Evolutionary conservation across 2,113 vertebrate species (phyloP).

Genomic region (Lota lota): DNA sequence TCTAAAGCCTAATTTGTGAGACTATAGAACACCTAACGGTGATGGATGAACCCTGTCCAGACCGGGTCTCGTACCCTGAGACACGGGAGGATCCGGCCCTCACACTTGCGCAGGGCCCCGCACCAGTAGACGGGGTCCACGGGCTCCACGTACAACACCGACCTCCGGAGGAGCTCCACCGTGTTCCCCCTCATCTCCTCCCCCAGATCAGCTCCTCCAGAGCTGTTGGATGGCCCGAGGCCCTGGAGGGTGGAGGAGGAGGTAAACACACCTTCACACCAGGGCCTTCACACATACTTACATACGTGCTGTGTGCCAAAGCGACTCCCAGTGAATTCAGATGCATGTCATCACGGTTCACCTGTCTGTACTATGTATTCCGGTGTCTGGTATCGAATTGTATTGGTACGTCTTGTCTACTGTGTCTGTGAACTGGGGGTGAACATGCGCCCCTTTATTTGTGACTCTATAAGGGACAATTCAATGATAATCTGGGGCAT

Average conservation of each 20-base stretch:
- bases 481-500: no score
- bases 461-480: no score
- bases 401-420: no score
- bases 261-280: not conserved
- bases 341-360: no score
- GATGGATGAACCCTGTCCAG: no score
- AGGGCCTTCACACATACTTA: not conserved
- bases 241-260: conserved; percentile 37
- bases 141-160: conserved; percentile 51
- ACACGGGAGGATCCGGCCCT: conserved; percentile 64
- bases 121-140: conserved; percentile 62
- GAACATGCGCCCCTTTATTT: no score
- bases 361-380: no score
- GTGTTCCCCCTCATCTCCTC: conserved; percentile 48
- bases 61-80: conserved; percentile 52
- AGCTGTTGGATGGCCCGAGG: conserved; percentile 57
- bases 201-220: conserved; percentile 27
- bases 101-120: conserved; percentile 58
- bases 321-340: no score
- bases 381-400: no score
- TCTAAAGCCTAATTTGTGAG: no score
- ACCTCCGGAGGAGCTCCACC: conserved; percentile 62
- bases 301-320: not conserved
- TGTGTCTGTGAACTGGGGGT: no score
- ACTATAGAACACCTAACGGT: no score